These are phyloP conservation scores for Globia sparganii DNA, from an alignment of 2,888 invertebrate genomes.

Conservation along the genomic window DNA sequence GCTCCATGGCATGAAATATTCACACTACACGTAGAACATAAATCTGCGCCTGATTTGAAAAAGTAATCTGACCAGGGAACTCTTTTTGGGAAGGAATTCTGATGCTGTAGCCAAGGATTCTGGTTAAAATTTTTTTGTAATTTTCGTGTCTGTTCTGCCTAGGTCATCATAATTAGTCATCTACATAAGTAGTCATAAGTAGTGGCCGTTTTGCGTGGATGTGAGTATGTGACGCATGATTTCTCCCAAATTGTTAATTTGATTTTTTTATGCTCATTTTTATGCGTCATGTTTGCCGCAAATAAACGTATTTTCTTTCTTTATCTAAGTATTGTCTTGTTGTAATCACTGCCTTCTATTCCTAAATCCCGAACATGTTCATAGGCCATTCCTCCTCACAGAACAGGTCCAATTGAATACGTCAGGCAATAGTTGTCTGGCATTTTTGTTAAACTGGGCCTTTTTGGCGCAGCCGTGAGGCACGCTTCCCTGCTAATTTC, in stretches of 20 bases:
- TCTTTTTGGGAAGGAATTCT: neutral
- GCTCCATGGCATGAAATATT: conserved; percentile 48
- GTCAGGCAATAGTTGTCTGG: no score
- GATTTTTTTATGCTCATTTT: no score
- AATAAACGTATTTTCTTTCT: no score
- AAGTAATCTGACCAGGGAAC: conserved; percentile 23
- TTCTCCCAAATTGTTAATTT: no score
- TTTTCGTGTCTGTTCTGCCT: neutral
- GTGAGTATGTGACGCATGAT: no score
- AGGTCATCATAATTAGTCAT: neutral
- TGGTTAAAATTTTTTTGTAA: neutral
- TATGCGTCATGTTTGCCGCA: no score
- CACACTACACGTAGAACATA: conserved; percentile 48
- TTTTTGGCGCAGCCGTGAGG: neutral
- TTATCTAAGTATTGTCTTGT: no score
- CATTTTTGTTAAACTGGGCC: neutral
- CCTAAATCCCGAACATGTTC: neutral
- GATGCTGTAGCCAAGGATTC: neutral
- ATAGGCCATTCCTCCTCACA: neutral
- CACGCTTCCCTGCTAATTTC: neutral
- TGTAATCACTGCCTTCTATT: neutral
- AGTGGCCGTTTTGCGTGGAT: no score
- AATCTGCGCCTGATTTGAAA: conserved; percentile 46
- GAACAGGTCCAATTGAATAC: neutral
- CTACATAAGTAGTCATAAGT: no score